Conservation (phyloP, 37 sponge, comb jelly and placozoan genomes). For the Amphimedon queenslandica region DNA sequence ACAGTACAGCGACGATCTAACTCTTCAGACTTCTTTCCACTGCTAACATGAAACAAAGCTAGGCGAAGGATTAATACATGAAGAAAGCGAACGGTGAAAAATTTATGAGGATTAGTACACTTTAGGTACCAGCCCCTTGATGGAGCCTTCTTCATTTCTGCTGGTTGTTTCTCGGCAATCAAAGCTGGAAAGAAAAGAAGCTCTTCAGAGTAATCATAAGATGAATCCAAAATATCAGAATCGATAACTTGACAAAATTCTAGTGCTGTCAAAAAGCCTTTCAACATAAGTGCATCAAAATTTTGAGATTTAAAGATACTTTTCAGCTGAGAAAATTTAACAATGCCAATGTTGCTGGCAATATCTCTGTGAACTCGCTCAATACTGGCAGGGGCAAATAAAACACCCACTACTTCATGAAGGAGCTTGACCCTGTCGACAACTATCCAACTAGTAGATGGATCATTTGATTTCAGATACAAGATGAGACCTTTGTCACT, state of each 20-base stretch:
- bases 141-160: not conserved
- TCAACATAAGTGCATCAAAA: not conserved
- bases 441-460: not conserved
- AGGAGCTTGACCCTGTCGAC: not conserved
- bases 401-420: not conserved
- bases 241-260: constrained; percentile 4
- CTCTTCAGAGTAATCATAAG: not conserved
- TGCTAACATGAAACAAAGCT: too few species aligned
- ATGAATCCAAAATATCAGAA: not conserved
- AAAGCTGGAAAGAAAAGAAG: not conserved
- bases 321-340: not conserved
- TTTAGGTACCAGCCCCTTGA: constrained; percentile 7
- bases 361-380: not conserved
- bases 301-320: not conserved
- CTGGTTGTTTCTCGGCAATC: not conserved
- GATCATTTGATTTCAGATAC: not conserved
- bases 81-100: constrained; percentile 6
- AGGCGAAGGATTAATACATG: constrained; percentile 8
- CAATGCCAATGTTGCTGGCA: constrained; percentile 7
- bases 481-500: constrained; percentile 12
- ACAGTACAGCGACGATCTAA: too few species aligned
- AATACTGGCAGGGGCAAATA: not conserved
- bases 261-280: not conserved
- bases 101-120: not conserved
- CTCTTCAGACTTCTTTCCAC: too few species aligned